phyloP scores from a whole-genome alignment of 2,888 invertebrate genomes.

The Melanargia galathea region DNA sequence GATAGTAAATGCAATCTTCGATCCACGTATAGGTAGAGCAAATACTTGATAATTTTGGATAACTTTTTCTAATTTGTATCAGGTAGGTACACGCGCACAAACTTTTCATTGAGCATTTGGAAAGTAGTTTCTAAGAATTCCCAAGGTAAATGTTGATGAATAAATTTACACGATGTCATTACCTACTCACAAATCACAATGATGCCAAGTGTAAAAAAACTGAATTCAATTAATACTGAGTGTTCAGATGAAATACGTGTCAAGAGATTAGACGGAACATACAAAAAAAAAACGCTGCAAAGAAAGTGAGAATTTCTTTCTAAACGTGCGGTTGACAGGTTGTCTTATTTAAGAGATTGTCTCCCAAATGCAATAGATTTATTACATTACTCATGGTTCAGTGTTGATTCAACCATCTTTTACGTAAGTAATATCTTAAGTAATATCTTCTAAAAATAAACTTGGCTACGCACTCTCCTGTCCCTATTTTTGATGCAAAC shows the following conservation, averaged over 20 bases:
- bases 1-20: too few relatives aligned
- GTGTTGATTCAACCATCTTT: background rate
- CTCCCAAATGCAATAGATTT: background rate
- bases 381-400: background rate
- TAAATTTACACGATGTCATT: background rate
- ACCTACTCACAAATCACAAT: conserved; percentile 1
- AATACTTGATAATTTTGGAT: background rate
- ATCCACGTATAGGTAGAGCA: background rate
- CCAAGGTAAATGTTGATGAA: background rate
- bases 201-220: background rate
- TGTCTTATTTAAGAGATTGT: background rate
- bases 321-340: conserved; percentile 3
- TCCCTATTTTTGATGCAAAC: too few relatives aligned
- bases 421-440: background rate
- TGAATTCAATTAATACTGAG: conserved; percentile 15
- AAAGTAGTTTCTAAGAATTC: background rate
- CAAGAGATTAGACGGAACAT: conserved; percentile 9
- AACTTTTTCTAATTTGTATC: background rate
- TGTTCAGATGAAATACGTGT: conserved; percentile 2
- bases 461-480: too few relatives aligned
- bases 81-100: background rate
- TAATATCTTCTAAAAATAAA: too few relatives aligned
- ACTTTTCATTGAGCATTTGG: background rate
- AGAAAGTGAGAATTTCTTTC: conserved; percentile 5
- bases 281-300: background rate